These are phyloP conservation scores for Drosophila funebris DNA, from an alignment of 1,140 invertebrate genomes.

Conservation along the genomic window DNA sequence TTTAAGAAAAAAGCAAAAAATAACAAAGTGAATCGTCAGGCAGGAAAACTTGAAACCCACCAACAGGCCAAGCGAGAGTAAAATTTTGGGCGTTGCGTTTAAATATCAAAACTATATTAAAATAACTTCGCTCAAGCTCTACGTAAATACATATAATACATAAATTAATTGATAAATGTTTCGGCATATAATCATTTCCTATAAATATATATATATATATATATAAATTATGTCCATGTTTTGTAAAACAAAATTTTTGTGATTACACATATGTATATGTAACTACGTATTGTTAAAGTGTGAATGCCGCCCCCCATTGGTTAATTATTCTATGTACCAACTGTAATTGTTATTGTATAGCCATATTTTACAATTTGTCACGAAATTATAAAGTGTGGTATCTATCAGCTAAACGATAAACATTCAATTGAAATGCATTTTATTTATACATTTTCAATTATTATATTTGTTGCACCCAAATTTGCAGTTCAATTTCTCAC, in stretches of 20 bases:
- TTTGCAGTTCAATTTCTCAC: conserved; percentile 16
- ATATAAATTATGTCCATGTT: conserved; percentile 59
- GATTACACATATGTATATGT: conserved; percentile 56
- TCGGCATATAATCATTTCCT: conserved; percentile 58
- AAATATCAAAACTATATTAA: conserved; percentile 9
- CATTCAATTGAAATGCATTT: conserved; percentile 45
- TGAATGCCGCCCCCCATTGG: conserved; percentile 41
- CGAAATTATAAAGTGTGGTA: conserved; percentile 50
- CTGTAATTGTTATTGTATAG: conserved; percentile 38
- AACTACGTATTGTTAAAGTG: conserved; percentile 59
- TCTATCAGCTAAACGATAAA: conserved; percentile 9
- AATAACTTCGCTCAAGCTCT: conserved; percentile 46
- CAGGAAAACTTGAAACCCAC: conserved; percentile 40
- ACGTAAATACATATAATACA: conserved; percentile 29
- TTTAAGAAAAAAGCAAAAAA: background rate
- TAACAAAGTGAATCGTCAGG: conserved; percentile 16
- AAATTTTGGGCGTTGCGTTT: conserved; percentile 35
- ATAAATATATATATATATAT: conserved; percentile 48
- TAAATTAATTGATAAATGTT: conserved; percentile 47
- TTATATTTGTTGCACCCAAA: conserved; percentile 24
- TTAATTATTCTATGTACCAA: conserved; percentile 35
- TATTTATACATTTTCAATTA: conserved; percentile 20
- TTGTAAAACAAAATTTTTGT: conserved; percentile 76
- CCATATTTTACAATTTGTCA: conserved; percentile 36
- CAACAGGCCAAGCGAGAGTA: conserved; percentile 23